A percentile compares a stretch with the other conserved stretches of the same genome.
phyloP scores from a whole-genome alignment of 2,888 invertebrate genomes.

The Cartodere bifasciata region DNA sequence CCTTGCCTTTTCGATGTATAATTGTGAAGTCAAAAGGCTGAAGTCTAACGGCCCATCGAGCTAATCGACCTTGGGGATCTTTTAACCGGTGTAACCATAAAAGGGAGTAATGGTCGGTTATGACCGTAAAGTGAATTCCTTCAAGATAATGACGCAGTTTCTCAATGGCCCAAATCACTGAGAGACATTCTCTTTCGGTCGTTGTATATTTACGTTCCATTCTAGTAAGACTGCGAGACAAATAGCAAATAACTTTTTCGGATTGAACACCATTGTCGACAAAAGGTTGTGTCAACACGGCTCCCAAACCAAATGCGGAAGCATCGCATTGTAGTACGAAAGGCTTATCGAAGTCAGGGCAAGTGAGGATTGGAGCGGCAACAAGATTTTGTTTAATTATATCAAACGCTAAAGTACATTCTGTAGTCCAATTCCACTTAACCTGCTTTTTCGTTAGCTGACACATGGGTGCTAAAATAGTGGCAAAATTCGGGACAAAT shows the following conservation, averaged over 20 bases:
- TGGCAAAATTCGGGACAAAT: constrained; percentile 8
- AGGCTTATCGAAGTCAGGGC: constrained; percentile 9
- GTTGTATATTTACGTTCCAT: constrained; percentile 13
- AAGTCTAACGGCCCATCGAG: constrained; percentile 9
- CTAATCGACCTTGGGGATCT: constrained; percentile 6
- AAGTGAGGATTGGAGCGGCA: constrained; percentile 9
- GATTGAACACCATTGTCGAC: not conserved
- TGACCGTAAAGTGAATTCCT: constrained; percentile 11
- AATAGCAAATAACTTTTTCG: constrained; percentile 9
- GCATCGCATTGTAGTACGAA: constrained; percentile 18
- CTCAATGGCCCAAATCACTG: constrained; percentile 13
- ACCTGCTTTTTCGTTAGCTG: constrained; percentile 1
- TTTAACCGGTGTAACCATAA: constrained; percentile 10
- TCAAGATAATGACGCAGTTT: constrained; percentile 14
- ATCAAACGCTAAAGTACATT: constrained; percentile 9
- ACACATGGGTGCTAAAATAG: constrained; percentile 4
- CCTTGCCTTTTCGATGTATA: constrained; percentile 11
- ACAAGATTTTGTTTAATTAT: constrained; percentile 9
- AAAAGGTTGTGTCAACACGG: constrained; percentile 14
- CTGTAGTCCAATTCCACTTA: constrained; percentile 8
- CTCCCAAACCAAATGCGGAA: constrained; percentile 14
- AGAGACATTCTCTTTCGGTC: constrained; percentile 14
- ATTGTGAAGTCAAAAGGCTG: constrained; percentile 11
- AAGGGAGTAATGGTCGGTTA: constrained; percentile 14
- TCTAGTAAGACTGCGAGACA: constrained; percentile 12